Percentiles rank a stretch among this genome's conserved stretches.
Conservation (phyloP, 2,113 vertebrate species). For the Mesoclemmys tuberculata region DNA sequence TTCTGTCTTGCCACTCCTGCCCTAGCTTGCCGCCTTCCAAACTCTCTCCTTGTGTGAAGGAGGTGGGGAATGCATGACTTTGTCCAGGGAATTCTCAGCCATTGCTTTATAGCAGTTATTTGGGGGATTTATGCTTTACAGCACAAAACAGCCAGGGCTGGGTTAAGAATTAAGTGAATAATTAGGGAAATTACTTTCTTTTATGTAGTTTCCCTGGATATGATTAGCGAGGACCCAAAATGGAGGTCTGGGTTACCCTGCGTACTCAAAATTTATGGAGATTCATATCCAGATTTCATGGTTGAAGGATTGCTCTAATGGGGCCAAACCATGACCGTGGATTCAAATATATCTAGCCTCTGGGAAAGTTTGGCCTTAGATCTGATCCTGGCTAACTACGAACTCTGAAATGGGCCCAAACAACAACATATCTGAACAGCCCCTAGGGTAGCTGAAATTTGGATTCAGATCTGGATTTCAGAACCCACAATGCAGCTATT, state of each 20-base stretch:
- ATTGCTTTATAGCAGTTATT: neutral
- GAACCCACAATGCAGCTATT: neutral
- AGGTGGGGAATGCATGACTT: neutral
- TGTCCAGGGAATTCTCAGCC: neutral
- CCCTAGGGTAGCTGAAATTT: constrained; percentile 21
- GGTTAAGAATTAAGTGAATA: neutral
- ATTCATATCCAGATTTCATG: constrained; percentile 33
- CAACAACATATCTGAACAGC: constrained; percentile 32
- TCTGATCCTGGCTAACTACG: neutral
- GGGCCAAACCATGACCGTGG: neutral
- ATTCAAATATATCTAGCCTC: constrained; percentile 17
- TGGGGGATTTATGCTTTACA: neutral
- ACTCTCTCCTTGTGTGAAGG: neutral
- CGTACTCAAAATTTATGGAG: neutral
- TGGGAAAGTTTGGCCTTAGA: constrained; percentile 24
- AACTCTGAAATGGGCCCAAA: neutral
- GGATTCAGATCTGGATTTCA: constrained; percentile 28
- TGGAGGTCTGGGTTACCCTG: too few relatives aligned
- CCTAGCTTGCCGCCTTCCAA: fast-evolving
- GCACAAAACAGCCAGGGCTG: neutral
- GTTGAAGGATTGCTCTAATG: neutral
- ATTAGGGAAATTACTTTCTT: neutral
- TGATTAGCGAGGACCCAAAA: constrained; percentile 12
- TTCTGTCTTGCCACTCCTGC: neutral
- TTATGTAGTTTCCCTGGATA: constrained; percentile 46